Percentiles rank a stretch among this genome's conserved stretches.
Evolutionary conservation across 2,888 invertebrate genomes (phyloP).

Genomic region (Ferrisia virgata): DNA sequence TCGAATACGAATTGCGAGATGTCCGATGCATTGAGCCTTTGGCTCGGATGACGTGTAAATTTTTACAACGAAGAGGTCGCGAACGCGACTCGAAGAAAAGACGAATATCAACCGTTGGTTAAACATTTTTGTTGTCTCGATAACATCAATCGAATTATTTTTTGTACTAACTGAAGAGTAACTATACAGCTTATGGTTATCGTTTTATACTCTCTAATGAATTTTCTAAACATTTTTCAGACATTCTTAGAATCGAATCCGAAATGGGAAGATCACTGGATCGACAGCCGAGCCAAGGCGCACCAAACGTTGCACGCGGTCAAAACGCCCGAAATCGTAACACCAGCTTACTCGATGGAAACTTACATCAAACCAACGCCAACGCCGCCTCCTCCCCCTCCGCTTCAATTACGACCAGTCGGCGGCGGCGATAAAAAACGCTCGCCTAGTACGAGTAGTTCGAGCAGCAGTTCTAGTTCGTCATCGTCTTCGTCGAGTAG

Average conservation of each 20-base stretch:
- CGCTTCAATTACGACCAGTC: background rate
- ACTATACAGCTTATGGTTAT: background rate
- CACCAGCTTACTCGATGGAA: background rate
- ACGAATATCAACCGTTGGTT: background rate
- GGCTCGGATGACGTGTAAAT: background rate
- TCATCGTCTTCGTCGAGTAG: background rate
- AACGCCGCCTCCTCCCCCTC: background rate
- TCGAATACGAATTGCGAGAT: background rate
- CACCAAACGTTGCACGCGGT: slow-evolving; percentile 49
- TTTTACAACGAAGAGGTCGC: background rate
- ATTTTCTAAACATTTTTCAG: slow-evolving; percentile 55
- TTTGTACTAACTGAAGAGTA: background rate
- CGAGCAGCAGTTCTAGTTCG: slow-evolving; percentile 3
- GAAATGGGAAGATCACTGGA: slow-evolving; percentile 84
- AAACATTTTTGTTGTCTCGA: background rate
- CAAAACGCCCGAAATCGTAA: background rate
- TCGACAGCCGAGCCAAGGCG: slow-evolving; percentile 74
- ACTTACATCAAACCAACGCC: background rate
- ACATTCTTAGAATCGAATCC: slow-evolving; percentile 79
- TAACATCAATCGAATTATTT: too few species aligned
- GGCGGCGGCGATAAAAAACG: background rate
- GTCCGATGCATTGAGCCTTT: background rate
- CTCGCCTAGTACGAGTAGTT: background rate
- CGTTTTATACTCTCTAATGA: background rate
- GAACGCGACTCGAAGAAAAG: background rate